Evolutionary conservation across 2,113 vertebrate genomes (phyloP).

Genomic region (Motacilla alba): DNA sequence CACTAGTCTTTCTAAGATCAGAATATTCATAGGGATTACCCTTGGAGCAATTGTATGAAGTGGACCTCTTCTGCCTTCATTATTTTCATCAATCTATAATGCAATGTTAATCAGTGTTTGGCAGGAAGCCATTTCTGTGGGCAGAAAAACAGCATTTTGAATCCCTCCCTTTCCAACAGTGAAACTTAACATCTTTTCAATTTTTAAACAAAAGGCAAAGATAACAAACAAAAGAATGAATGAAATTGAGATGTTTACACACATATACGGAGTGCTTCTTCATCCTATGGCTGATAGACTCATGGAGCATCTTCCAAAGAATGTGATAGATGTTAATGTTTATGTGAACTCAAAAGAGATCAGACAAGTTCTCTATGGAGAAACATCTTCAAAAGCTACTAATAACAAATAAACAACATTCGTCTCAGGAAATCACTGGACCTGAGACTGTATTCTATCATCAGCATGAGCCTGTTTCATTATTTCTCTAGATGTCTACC

Average conservation of each 20-base stretch:
- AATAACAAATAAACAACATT: neutral
- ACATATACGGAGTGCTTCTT: neutral
- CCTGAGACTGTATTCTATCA: neutral
- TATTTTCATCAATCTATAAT: neutral
- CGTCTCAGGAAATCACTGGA: neutral
- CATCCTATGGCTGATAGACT: neutral
- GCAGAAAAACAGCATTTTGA: neutral
- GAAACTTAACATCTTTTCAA: neutral
- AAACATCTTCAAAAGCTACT: neutral
- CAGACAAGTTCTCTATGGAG: neutral
- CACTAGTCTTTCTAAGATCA: neutral
- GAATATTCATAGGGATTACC: neutral
- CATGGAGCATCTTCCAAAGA: neutral
- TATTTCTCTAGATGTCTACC: neutral
- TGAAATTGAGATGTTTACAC: neutral
- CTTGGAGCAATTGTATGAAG: neutral
- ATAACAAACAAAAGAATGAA: neutral
- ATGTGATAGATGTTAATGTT: neutral
- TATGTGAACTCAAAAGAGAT: neutral
- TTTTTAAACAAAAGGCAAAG: neutral
- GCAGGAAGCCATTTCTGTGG: neutral
- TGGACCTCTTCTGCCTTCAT: neutral
- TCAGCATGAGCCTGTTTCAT: neutral
- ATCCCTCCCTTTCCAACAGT: neutral
- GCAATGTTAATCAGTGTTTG: neutral